phyloP scores from a whole-genome alignment of 1,140 invertebrate species.

The Arion vulgaris region DNA sequence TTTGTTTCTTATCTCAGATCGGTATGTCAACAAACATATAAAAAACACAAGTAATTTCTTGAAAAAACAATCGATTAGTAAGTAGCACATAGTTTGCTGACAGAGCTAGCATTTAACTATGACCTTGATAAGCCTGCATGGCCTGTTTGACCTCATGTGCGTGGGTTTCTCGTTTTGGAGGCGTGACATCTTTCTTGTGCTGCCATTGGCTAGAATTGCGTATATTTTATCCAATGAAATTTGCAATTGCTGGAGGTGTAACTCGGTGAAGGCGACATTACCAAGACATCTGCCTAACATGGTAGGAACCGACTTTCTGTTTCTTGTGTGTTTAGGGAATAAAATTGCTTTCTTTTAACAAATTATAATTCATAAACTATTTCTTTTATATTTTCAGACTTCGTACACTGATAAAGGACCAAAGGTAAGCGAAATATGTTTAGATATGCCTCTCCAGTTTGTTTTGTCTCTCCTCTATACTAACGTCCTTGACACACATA shows the following conservation, averaged over 20 bases:
- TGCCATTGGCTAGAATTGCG: background rate
- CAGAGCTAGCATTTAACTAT: no score
- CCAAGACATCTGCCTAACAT: background rate
- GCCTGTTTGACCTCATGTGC: no score
- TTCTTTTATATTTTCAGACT: slow-evolving; percentile 65
- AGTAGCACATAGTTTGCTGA: no score
- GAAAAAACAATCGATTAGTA: no score
- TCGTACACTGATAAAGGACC: slow-evolving; percentile 88
- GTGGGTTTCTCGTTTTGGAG: background rate
- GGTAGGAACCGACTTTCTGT: background rate
- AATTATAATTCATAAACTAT: background rate
- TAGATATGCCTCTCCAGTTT: no score
- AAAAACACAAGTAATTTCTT: no score
- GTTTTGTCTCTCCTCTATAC: no score
- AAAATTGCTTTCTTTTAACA: background rate
- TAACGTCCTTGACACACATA: no score
- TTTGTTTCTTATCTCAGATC: no score
- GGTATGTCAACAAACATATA: no score
- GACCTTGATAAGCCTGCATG: no score
- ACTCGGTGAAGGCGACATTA: background rate
- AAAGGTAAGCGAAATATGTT: slow-evolving; percentile 78
- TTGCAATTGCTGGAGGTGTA: background rate
- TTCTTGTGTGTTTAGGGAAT: background rate
- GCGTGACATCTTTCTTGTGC: background rate
- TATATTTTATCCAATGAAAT: background rate